A percentile compares a stretch with the other conserved stretches of the same genome.
Conservation (phyloP, 2,888 invertebrate species). For the Phytoseiulus persimilis region DNA sequence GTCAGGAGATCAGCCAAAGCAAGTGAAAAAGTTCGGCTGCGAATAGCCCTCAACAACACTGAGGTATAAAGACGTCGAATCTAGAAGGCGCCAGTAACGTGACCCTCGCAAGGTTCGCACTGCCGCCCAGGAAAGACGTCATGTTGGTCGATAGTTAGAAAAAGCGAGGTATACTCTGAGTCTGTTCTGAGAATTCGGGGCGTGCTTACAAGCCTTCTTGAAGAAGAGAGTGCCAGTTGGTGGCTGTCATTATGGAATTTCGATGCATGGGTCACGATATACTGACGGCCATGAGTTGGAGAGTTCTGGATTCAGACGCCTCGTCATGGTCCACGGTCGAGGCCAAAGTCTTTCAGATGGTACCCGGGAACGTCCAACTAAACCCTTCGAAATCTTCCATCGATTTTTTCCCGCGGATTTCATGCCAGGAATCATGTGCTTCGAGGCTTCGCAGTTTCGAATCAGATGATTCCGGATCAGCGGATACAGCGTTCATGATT, state of each 20-base stretch:
- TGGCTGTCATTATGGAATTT: neutral
- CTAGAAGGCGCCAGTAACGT: neutral
- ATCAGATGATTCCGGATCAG: too few species aligned
- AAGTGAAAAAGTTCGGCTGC: conserved; percentile 5
- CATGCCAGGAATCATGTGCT: too few species aligned
- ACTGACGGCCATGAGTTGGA: neutral
- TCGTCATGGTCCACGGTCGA: neutral
- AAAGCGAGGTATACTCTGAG: neutral
- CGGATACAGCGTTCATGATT: too few species aligned
- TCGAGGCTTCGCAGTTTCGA: too few species aligned
- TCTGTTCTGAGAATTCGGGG: neutral
- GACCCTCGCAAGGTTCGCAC: neutral
- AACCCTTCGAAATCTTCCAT: too few species aligned
- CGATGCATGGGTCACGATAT: neutral
- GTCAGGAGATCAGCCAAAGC: conserved; percentile 5
- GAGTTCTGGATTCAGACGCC: neutral
- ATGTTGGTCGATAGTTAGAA: neutral
- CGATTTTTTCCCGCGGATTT: too few species aligned
- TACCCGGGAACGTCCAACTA: neutral
- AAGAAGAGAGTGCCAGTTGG: neutral
- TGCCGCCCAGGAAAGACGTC: neutral
- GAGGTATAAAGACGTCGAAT: neutral
- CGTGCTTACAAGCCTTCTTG: neutral
- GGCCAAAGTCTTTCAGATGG: neutral
- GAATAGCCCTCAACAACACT: neutral